Evolutionary conservation across 2,797 vertebrate genomes (phyloP).

Genomic region (Pterois miles): DNA sequence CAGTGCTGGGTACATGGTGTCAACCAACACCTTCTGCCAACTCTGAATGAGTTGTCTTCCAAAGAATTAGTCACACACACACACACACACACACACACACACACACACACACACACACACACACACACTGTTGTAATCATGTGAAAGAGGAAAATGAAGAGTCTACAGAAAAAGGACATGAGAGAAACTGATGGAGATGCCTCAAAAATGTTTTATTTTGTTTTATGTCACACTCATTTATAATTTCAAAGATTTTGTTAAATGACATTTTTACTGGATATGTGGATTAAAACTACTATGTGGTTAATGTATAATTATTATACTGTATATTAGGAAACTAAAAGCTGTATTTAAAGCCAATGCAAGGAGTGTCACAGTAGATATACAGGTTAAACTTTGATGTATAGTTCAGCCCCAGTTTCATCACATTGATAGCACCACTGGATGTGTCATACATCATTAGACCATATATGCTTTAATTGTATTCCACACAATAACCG

Average conservation of each 20-base stretch:
- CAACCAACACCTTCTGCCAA: constrained; percentile 41
- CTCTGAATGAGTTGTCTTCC: constrained; percentile 31
- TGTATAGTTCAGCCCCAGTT: neutral
- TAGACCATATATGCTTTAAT: neutral
- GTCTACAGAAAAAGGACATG: neutral
- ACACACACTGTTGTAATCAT: neutral
- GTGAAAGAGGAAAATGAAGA: neutral
- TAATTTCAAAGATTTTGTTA: neutral
- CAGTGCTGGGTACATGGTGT: constrained; percentile 28
- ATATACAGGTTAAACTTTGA: neutral
- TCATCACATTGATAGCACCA: neutral
- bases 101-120: neutral
- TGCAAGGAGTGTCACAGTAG: neutral
- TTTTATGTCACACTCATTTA: neutral
- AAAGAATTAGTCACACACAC: constrained; percentile 20
- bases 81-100: constrained; percentile 5
- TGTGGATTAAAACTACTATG: neutral
- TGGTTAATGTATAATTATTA: neutral
- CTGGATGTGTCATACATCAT: neutral
- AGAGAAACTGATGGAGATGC: neutral
- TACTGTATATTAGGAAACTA: no score
- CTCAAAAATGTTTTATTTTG: neutral
- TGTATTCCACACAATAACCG: neutral
- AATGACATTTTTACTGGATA: neutral
- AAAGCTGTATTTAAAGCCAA: neutral